phyloP scores from a whole-genome alignment of 1,140 invertebrate species.

The Oncopeltus fasciatus region DNA sequence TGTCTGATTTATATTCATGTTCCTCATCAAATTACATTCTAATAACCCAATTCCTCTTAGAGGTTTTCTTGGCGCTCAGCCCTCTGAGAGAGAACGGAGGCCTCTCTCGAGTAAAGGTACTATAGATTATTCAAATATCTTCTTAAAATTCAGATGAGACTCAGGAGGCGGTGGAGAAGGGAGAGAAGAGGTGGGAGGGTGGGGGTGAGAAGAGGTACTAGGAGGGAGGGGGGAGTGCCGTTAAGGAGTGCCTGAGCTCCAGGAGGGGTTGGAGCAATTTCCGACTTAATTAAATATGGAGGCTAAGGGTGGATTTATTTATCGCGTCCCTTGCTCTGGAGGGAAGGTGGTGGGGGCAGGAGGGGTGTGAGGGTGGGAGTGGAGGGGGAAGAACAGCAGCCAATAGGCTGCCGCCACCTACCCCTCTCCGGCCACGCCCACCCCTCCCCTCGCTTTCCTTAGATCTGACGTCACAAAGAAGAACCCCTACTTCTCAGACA shows the following conservation, averaged over 20 bases:
- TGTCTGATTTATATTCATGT: no score
- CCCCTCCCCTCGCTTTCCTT: background rate
- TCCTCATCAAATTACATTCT: no score
- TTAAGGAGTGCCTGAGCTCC: conserved; percentile 1
- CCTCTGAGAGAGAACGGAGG: no score
- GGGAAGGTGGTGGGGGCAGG: background rate
- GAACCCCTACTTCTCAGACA: background rate
- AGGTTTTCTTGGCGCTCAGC: no score
- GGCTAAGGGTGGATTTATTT: background rate
- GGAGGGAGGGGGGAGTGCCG: background rate
- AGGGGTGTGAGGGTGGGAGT: background rate
- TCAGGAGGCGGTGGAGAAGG: no score
- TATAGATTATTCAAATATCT: conserved; percentile 5
- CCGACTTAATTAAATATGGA: conserved; percentile 15
- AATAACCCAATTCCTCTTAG: no score
- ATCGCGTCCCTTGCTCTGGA: background rate
- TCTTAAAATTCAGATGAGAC: conserved; percentile 6
- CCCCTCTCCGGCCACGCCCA: background rate
- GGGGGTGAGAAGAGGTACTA: no score
- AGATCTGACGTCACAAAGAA: background rate
- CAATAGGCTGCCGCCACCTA: background rate
- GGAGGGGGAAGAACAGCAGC: background rate
- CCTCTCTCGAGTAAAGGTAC: background rate
- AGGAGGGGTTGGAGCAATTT: conserved; percentile 9
- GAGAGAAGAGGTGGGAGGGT: no score